Base-by-base conservation (phyloP, 2,113 vertebrate species). In the Anguilla rostrata region DNA sequence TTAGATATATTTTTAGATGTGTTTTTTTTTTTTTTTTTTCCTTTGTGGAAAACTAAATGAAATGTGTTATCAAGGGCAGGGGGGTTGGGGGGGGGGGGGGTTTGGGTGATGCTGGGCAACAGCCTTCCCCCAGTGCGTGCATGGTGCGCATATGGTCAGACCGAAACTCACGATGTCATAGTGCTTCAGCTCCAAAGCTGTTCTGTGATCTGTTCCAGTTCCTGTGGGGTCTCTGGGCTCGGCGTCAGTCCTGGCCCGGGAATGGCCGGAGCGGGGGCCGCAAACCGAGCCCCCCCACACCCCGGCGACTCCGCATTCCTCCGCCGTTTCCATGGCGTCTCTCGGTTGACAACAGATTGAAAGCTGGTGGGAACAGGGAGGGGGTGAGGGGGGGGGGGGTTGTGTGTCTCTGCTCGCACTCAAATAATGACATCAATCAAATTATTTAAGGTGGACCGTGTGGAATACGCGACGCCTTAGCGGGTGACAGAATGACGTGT, bases 301-400 rank as follows among this genome's bases (percentile, higher is more conserved):
- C 40, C 15, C 43, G 43, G 78, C 46, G 88, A 88, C 90, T 88
- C 88, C 86, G 87, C 94, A 95, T 94, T 94, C 94, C 92, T 41
- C 34, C 84, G 63, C 43, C 80, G 92, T 96, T 93, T 88, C 95
- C 94, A 95, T 93, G 94, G 92, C 85, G 41, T 80, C 91, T 78
- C 56, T 91, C 92, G 93, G 92, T 94, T 91, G 90, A 92, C 93
- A 91, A 87, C 93, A 94, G 94, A 94, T 95, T 94, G 89, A 93
- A 93, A 93, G 91, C 93, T 87, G 94, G 93, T 94, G 94, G 94
- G 93, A 94, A 95, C 93, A 91, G 88, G 88, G 91, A 87, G 49
- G 7, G 87, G 34, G 34, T 34, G 34, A 1, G 34, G 34, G 34
- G 34, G 34, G 34, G 34, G 34, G 34, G 34, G n/a, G n/a, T n/a